phyloP scores from a whole-genome alignment of 2,797 vertebrate species.

The Mormyrops boulengeri region DNA sequence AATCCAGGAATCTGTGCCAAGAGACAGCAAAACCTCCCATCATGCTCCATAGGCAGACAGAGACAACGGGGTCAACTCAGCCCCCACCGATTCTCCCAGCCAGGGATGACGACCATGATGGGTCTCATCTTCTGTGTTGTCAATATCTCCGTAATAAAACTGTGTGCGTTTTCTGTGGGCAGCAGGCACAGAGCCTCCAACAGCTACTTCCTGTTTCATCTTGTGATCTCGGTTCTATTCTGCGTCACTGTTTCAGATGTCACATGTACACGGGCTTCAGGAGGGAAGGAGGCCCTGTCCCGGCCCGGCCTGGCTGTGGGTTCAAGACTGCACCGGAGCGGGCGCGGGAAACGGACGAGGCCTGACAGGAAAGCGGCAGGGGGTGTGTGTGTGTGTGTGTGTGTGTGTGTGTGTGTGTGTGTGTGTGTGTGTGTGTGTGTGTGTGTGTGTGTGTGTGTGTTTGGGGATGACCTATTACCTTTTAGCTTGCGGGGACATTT shows the following conservation, averaged over 20 bases:
- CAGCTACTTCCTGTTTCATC: background rate
- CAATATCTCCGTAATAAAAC: background rate
- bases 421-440: background rate
- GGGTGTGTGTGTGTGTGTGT: no score
- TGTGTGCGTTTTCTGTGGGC: background rate
- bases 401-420: no score
- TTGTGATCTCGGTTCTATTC: background rate
- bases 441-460: background rate
- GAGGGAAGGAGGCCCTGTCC: background rate
- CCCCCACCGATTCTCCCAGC: background rate
- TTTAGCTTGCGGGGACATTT: no score
- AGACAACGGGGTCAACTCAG: background rate
- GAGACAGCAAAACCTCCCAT: background rate
- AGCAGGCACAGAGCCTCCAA: background rate
- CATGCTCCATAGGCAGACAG: background rate
- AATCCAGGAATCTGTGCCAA: background rate
- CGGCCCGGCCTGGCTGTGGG: background rate
- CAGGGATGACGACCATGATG: background rate
- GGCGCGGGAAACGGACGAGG: background rate
- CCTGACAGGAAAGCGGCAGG: background rate
- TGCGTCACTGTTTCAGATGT: background rate
- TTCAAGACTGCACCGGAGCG: background rate
- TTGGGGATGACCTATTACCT: no score
- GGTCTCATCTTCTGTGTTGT: background rate
- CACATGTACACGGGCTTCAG: background rate